These are phyloP conservation scores for Rotaria magnacalcarata DNA, from an alignment of 2,888 invertebrate genomes.

Conservation along the genomic window DNA sequence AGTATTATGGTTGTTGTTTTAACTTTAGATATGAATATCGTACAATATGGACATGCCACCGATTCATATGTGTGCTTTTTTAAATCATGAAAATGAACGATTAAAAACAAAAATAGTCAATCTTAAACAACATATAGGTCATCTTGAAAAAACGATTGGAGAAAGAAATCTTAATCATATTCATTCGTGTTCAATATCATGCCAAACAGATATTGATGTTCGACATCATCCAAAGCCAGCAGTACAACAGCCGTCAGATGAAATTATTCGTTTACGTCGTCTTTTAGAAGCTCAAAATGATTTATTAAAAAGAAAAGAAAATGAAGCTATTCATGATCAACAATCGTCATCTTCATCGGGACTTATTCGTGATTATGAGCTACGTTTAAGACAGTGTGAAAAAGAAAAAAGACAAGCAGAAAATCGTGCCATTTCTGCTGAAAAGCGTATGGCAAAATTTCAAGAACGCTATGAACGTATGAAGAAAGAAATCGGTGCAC, in stretches of 20 bases:
- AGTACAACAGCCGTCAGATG: neutral
- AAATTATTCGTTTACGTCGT: neutral
- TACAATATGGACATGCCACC: conserved; percentile 5
- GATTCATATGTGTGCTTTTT: conserved; percentile 36
- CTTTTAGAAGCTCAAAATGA: conserved; percentile 52
- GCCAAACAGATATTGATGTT: neutral
- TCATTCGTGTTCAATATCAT: conserved; percentile 48
- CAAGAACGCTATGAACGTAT: conserved; percentile 50
- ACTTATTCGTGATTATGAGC: conserved; percentile 43
- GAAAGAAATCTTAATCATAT: conserved; percentile 49
- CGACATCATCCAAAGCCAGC: neutral
- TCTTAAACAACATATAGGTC: conserved; percentile 49
- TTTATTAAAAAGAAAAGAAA: conserved; percentile 52
- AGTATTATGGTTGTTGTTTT: neutral
- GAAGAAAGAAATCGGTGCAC: neutral
- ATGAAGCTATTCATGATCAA: conserved; percentile 47
- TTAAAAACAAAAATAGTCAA: conserved; percentile 49
- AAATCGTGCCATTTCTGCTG: conserved; percentile 50
- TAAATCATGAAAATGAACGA: conserved; percentile 51
- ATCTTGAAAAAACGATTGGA: conserved; percentile 49
- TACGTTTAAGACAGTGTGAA: conserved; percentile 40
- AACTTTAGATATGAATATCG: neutral
- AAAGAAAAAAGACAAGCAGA: conserved; percentile 50
- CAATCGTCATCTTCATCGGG: neutral
- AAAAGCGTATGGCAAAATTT: conserved; percentile 51